phyloP scores from a whole-genome alignment of 2,888 invertebrate species.

The Ophion ventricosus region DNA sequence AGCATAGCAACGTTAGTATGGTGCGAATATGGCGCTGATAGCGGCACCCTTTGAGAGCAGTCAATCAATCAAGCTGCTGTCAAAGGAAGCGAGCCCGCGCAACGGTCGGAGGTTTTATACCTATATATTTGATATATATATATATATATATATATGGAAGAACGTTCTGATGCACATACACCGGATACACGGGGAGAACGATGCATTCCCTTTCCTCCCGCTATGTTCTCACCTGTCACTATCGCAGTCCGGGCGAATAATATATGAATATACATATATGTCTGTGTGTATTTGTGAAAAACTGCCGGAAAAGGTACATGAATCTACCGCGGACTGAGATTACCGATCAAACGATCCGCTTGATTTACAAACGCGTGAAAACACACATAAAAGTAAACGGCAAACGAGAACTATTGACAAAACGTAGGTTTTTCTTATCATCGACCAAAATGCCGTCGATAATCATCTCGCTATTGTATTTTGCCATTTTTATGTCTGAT shows the following conservation, averaged over 20 bases:
- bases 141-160: conserved; percentile 6
- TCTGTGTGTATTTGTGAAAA: not conserved
- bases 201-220: conserved; percentile 33
- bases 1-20: conserved; percentile 64
- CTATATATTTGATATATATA: conserved; percentile 1
- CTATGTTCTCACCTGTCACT: conserved; percentile 74
- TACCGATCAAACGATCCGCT: conserved; percentile 71
- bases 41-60: conserved; percentile 75
- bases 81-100: conserved; percentile 61
- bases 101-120: conserved; percentile 53
- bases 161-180: conserved; percentile 23
- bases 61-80: conserved; percentile 77
- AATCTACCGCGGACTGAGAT: conserved; percentile 68
- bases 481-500: not conserved
- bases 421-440: conserved; percentile 23
- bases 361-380: conserved; percentile 56
- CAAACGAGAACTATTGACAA: conserved; percentile 47
- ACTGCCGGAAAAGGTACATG: conserved; percentile 52
- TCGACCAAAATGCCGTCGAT: not conserved
- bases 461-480: conserved; percentile 19
- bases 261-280: not conserved
- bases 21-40: conserved; percentile 70
- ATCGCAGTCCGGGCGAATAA: conserved; percentile 67
- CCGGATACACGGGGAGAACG: conserved; percentile 13
- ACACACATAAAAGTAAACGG: not conserved